phyloP scores from a whole-genome alignment of 2,888 invertebrate species.

The Drosophila subsilvestris region DNA sequence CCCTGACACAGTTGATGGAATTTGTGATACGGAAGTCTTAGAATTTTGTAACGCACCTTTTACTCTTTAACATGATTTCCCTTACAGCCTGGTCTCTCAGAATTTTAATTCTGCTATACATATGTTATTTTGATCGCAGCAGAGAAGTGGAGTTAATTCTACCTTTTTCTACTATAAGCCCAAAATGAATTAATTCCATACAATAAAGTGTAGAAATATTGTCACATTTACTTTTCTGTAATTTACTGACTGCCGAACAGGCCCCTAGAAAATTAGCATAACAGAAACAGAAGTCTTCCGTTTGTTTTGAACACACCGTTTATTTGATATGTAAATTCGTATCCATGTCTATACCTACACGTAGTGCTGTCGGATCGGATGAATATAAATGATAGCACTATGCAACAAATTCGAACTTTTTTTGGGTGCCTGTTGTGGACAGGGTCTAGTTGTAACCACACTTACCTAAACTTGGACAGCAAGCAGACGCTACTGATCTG shows the following conservation, averaged over 20 bases:
- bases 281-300: conserved; percentile 31
- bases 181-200: conserved; percentile 14
- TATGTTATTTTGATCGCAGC: background rate
- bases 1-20: no score
- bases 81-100: background rate
- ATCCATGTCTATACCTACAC: background rate
- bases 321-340: conserved; percentile 23
- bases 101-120: background rate
- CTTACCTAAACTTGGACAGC: no score
- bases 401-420: no score
- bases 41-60: background rate
- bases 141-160: background rate
- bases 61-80: background rate
- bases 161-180: conserved; percentile 17
- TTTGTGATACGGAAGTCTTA: background rate
- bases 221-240: conserved; percentile 41
- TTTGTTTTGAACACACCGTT: conserved; percentile 12
- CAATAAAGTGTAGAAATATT: background rate
- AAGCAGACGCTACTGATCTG: no score
- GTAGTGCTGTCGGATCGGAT: background rate
- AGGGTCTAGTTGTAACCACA: no score
- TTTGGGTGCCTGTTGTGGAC: no score
- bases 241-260: conserved; percentile 6
- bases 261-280: conserved; percentile 29
- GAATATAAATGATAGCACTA: conserved; percentile 14